phyloP scores from a whole-genome alignment of 2,797 vertebrate species.

The Scolopax bukidnonensis region DNA sequence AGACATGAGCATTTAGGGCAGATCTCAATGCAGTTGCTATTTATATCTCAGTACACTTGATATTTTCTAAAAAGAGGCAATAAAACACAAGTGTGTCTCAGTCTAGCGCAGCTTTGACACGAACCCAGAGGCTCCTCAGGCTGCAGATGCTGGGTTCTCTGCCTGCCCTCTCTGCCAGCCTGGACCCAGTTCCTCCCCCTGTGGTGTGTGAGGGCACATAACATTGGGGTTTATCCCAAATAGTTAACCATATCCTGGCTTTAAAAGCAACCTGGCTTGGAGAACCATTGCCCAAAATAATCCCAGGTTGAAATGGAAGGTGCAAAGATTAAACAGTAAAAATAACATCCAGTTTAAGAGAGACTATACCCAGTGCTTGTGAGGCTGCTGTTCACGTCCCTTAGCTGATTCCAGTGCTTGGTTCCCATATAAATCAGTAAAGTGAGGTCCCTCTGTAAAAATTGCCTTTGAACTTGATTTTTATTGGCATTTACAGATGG shows the following conservation, averaged over 20 bases:
- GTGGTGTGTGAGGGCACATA: fast-evolving
- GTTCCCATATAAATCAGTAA: not conserved
- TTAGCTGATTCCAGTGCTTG: not conserved
- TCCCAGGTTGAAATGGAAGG: not conserved
- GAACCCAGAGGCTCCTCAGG: fast-evolving
- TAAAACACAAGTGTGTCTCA: not conserved
- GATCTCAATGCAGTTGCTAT: too few species aligned
- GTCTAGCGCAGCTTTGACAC: not conserved
- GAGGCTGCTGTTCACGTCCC: not conserved
- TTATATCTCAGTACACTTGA: too few species aligned
- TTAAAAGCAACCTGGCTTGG: too few species aligned
- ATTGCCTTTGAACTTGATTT: not conserved
- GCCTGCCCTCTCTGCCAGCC: not conserved
- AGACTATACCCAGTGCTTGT: not conserved
- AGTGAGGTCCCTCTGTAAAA: not conserved
- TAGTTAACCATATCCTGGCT: too few species aligned
- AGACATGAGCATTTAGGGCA: too few species aligned
- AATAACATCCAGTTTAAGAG: not conserved
- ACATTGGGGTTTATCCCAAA: too few species aligned
- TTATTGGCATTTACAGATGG: fast-evolving
- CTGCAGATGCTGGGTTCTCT: fast-evolving
- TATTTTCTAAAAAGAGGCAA: too few species aligned
- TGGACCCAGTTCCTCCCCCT: not conserved
- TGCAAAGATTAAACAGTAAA: not conserved
- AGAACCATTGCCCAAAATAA: too few species aligned